Base-by-base conservation (phyloP, 2,113 vertebrate species). In the Passer montanus region DNA sequence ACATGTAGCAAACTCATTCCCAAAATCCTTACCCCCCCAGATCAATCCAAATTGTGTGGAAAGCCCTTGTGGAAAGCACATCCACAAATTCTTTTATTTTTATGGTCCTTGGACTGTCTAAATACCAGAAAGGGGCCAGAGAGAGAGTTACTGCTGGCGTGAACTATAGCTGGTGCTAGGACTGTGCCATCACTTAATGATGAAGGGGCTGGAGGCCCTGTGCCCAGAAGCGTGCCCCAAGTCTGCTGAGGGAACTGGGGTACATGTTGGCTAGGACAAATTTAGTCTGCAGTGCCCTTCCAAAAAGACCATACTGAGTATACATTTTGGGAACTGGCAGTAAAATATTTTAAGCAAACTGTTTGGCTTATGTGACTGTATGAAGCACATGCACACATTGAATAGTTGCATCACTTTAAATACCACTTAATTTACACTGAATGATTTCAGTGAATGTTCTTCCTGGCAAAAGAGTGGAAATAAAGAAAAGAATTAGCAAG, bases 401-500 rank as follows among this genome's bases (percentile, higher is more conserved):
- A 92, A 70, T 70, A 63, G 55, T 43, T 80, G 76, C 49, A 24
- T 80, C 66, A 59, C 62, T 70, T 85, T 88, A 90, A 95, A 83
- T 76, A 59, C 21, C 46, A 28, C 21, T 89, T 84, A 56, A 58
- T 82, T 91, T 79, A 60, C 66, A 47, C 50, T n/a, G 52, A 93
- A 91, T 52, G 3, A 80, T 55, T 93, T 86, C 37, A 50, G 43
- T 70, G 52, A 83, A 55, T 63, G 63, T 52, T 93, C 33, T 77
- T 66, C 33, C 46, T 47, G 50, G 23, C 41, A 67, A 47, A 96
- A 83, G 33, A 66, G 33, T 87, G 43, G 33, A 76, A 80, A 78
- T 39, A 93, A 95, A 95, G n/a, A 41, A 83, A 87, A 82, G 46
- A 91, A 89, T 87, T 87, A 82, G 7, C 59, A 85, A 93, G 72